Evolutionary conservation across 2,797 vertebrate species (phyloP).

Genomic region (Neosilurus hyrtlii): DNA sequence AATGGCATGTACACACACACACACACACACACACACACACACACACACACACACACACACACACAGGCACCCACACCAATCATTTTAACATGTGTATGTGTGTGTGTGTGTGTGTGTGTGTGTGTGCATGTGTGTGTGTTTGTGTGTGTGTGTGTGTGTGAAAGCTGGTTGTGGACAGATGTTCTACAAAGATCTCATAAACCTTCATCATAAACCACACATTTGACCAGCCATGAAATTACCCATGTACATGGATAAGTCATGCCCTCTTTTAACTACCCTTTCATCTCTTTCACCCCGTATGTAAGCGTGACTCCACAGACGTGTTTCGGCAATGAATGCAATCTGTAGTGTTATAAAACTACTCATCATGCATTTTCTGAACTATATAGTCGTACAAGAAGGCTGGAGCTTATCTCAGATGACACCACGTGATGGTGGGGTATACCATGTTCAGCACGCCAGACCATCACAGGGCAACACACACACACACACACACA

Average conservation of each 20-base stretch:
- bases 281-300: constrained; percentile 19
- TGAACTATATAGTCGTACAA: too few relatives aligned
- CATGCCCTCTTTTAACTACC: not conserved
- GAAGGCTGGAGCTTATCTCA: too few relatives aligned
- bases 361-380: not conserved
- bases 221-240: constrained; percentile 16
- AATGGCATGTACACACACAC: too few relatives aligned
- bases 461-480: too few relatives aligned
- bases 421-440: too few relatives aligned
- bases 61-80: too few relatives aligned
- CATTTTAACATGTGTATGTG: too few relatives aligned
- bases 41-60: not conserved
- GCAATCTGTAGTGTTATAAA: not conserved
- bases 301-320: constrained; percentile 1
- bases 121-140: too few relatives aligned
- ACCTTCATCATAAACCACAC: constrained; percentile 6
- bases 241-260: not conserved
- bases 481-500: too few relatives aligned
- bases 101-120: too few relatives aligned
- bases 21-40: not conserved
- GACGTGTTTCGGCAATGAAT: not conserved
- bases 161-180: not conserved
- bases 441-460: too few relatives aligned
- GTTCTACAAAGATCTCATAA: not conserved
- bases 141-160: not conserved